Evolutionary conservation across 2,888 invertebrate species (phyloP), one percentile per base, ranked within the genome.

Genomic region (Exephanes ischioxanthus): DNA sequence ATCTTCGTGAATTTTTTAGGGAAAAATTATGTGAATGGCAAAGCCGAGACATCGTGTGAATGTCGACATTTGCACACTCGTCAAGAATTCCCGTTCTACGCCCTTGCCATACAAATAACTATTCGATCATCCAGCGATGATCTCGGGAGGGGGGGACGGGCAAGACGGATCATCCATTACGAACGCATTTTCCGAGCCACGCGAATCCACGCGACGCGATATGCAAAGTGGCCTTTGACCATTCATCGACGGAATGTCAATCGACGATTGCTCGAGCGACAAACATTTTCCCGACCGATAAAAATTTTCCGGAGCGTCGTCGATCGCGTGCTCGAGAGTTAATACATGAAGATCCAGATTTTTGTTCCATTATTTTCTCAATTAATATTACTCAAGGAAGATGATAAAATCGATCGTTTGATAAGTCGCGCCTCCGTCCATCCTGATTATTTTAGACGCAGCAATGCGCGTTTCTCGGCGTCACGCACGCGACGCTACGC

Each of bases 201-300:
- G 33, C 33, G 33, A 45, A 81, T 61, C 37, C 61, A 76, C 61
- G 70, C 16, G 76, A 22, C 48, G 71, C 55, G 61, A 45, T 73
- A 73, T 55, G 45, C 22, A 26, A 80, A 72, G 22, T 66, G 3
- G 16, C 22, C 11, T 30, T 66, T 33, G 19, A 77, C 37, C 67
- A 14, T 37, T 73, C 61, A 61, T 61, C 58, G 3, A n/a, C 14
- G 73, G 73, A 73, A 73, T 48, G 19, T 48, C 26, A 61, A 75
- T 63, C 30, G 73, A 45, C 9, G 26, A 48, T 63, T 33, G n/a
- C 30, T 73, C 26, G 30, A 63, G 5, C 55, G 58, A 6, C 16
- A 6, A 19, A 61, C 30, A 7, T 63, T 48, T 58, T 22, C 7
- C 58, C 26, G n/a, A 26, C 26, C 55, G 58, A 6, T 7, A 6